Conservation (phyloP, 2,113 vertebrate species). For the Amblyornis subalaris region DNA sequence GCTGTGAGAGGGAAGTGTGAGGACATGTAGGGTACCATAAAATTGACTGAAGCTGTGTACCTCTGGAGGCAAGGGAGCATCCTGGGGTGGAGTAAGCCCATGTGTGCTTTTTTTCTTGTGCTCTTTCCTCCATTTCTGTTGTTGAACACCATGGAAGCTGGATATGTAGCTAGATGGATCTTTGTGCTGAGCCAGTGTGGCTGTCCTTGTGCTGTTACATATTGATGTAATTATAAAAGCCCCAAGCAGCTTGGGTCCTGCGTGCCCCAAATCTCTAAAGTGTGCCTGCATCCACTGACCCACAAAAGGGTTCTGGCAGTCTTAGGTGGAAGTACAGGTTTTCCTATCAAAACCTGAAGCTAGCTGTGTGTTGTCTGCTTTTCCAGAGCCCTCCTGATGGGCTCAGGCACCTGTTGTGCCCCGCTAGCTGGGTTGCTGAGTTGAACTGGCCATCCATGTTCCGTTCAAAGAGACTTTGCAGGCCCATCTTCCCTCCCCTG, state of each 20-base stretch:
- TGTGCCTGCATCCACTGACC: not conserved
- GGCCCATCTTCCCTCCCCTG: not conserved
- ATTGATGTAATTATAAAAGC: not conserved
- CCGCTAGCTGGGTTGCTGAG: accelerated
- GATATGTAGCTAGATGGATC: not conserved
- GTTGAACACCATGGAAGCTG: not conserved
- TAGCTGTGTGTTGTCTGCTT: not conserved
- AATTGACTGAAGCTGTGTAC: not conserved
- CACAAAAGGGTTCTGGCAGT: not conserved
- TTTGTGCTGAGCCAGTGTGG: not conserved
- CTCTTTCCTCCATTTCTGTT: not conserved
- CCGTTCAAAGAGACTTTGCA: not conserved
- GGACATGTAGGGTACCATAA: not conserved
- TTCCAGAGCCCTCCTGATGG: not conserved
- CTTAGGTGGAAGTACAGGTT: not conserved
- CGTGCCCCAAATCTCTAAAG: not conserved
- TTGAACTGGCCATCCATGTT: not conserved
- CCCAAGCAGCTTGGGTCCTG: not conserved
- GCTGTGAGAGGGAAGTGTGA: not conserved
- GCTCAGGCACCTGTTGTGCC: accelerated
- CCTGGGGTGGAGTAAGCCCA: not conserved
- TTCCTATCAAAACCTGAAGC: not conserved
- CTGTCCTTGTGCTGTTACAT: not conserved
- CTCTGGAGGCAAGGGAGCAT: not conserved
- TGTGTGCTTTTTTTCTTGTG: not conserved